Percentiles rank a stretch among this genome's conserved stretches.
Evolutionary conservation across 2,113 vertebrate genomes (phyloP).

Genomic region (Lycaon pictus): DNA sequence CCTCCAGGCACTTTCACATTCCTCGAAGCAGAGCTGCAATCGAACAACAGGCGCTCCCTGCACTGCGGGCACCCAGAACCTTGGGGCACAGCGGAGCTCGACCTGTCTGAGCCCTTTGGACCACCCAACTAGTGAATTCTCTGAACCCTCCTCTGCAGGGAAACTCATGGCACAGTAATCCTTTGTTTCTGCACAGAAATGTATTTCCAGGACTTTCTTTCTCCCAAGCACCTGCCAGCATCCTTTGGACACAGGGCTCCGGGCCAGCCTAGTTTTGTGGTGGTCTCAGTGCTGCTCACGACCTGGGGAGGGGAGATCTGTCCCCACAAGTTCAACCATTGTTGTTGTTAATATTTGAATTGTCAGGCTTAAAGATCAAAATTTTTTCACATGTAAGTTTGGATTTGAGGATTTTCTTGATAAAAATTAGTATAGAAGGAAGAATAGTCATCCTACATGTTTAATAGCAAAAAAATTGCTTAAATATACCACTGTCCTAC

Average conservation of each 20-base stretch:
- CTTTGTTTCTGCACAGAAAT: conserved; percentile 65
- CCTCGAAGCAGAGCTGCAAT: conserved; percentile 55
- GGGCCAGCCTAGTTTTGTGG: too few relatives aligned
- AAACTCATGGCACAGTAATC: neutral
- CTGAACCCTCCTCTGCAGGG: neutral
- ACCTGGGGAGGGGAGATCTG: neutral
- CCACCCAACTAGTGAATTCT: conserved; percentile 53
- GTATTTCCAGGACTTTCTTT: neutral
- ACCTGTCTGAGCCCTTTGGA: conserved; percentile 45
- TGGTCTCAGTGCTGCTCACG: neutral
- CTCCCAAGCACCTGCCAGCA: neutral
- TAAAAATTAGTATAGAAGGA: neutral
- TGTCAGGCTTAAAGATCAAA: conserved; percentile 21
- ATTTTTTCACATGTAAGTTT: neutral
- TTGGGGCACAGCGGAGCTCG: neutral
- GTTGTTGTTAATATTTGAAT: neutral
- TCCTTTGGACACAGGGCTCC: neutral
- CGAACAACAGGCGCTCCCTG: conserved; percentile 37
- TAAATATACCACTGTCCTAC: neutral
- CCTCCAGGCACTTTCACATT: conserved; percentile 69
- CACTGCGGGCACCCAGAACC: conserved; percentile 5
- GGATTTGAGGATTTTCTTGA: neutral
- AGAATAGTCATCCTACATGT: neutral
- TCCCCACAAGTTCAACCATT: neutral
- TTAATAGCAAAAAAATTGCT: neutral